These are phyloP conservation scores for Eristalis intricaria DNA, from an alignment of 2,888 invertebrate species.

Conservation along the genomic window DNA sequence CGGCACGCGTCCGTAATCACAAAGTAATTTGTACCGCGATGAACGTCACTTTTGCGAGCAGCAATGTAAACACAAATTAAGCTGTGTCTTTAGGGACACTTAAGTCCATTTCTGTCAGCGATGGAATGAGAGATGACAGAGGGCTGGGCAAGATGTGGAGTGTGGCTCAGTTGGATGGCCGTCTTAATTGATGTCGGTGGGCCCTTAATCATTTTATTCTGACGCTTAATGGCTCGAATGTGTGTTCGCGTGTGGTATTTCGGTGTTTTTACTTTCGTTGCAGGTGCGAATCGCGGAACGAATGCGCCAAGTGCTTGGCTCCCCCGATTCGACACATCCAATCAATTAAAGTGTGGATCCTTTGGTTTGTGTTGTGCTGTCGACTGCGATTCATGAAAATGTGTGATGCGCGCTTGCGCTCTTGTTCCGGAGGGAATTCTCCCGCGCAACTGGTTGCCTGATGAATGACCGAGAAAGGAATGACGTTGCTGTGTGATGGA, in stretches of 20 bases:
- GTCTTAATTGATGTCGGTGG: slow-evolving; percentile 69
- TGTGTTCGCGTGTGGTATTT: slow-evolving; percentile 6
- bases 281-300: slow-evolving; percentile 53
- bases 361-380: not conserved
- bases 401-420: not conserved
- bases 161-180: slow-evolving; percentile 26
- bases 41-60: slow-evolving; percentile 66
- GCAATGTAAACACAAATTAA: slow-evolving; percentile 71
- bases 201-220: slow-evolving; percentile 66
- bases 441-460: not conserved
- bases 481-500: no score
- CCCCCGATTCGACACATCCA: slow-evolving; percentile 58
- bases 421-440: not conserved
- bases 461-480: not conserved
- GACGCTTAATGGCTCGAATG: slow-evolving; percentile 57
- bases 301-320: slow-evolving; percentile 47
- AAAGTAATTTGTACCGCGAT: slow-evolving; percentile 70
- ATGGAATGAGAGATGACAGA: slow-evolving; percentile 36
- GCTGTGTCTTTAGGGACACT: slow-evolving; percentile 66
- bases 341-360: slow-evolving; percentile 66
- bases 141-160: not conserved
- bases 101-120: slow-evolving; percentile 66
- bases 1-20: slow-evolving; percentile 69
- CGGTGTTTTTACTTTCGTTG: slow-evolving; percentile 28
- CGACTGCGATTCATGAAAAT: slow-evolving; percentile 5